Conservation (phyloP, 1,140 invertebrate species). For the Drosophila rufa region DNA sequence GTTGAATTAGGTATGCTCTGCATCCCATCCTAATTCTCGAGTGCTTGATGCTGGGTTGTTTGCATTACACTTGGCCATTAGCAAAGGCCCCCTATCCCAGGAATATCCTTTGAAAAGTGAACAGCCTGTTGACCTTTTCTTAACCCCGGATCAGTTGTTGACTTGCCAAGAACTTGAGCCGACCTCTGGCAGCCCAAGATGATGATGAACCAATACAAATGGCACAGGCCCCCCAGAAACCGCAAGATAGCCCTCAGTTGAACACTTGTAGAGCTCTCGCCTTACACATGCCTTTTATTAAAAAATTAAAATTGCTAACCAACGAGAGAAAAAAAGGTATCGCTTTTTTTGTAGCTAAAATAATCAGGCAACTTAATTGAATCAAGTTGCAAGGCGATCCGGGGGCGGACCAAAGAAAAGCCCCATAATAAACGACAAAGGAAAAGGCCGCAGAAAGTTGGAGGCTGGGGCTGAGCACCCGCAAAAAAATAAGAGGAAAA, state of each 20-base stretch:
- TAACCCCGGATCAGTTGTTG: slow-evolving; percentile 51
- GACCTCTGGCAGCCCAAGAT: slow-evolving; percentile 14
- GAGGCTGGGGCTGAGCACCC: slow-evolving; percentile 12
- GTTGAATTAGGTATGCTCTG: slow-evolving; percentile 1
- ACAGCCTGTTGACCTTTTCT: slow-evolving; percentile 46
- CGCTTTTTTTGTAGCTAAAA: slow-evolving; percentile 58
- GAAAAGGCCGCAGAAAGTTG: slow-evolving; percentile 54
- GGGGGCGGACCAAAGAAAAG: slow-evolving; percentile 20
- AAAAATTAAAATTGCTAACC: slow-evolving; percentile 48
- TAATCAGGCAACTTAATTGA: slow-evolving; percentile 80
- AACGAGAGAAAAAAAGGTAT: slow-evolving; percentile 38
- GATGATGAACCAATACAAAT: slow-evolving; percentile 36
- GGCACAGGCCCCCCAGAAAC: slow-evolving; percentile 16
- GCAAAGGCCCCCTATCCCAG: background rate
- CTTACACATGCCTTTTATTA: slow-evolving; percentile 53
- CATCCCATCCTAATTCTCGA: slow-evolving; percentile 5
- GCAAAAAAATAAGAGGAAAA: slow-evolving; percentile 13
- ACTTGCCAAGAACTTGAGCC: slow-evolving; percentile 37
- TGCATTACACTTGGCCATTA: slow-evolving; percentile 39
- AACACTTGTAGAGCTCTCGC: slow-evolving; percentile 53
- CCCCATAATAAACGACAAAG: slow-evolving; percentile 61
- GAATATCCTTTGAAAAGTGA: slow-evolving; percentile 31
- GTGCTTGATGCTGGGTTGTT: slow-evolving; percentile 19
- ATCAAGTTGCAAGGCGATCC: slow-evolving; percentile 62
- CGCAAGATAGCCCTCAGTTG: slow-evolving; percentile 23